Base-by-base conservation (phyloP, 2,888 invertebrate species). In the Papilio demoleus region DNA sequence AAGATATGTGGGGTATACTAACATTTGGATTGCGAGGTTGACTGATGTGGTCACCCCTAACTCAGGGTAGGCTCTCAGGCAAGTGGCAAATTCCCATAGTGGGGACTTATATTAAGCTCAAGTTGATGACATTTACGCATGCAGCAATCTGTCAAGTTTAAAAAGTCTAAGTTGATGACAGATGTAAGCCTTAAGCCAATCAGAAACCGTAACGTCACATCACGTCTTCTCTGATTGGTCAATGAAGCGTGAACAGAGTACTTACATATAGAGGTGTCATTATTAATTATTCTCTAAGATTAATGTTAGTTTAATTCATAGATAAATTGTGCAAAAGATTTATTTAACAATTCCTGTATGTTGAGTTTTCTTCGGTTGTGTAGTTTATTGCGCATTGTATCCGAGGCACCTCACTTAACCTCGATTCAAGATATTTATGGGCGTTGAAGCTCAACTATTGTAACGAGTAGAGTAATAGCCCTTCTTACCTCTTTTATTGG, bases 371-470 rank as follows among this genome's bases (percentile, higher is more conserved):
- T 45, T 45, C 31, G 22, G n/a, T 14, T 8, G 59, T 56, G 19
- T 36, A 70, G 36, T 66, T 70, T 65, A 69, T 56, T 59, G 61
- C 65, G 64, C 36, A 53, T 45, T 65, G 69, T 65, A 69, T 61
- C 56, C 65, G 34, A 53, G 69, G 53, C 61, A 65, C 62, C 65
- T 70, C 65, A 70, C 65, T 70, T 65, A 70, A 65, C 65, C 69
- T 56, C 69, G 61, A 65, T 70, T 70, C 69, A 19, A 70, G 65
- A 62, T 65, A 70, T 70, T 70, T 70, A 70, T 65, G 65, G 56
- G 56, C 36, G 56, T 65, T 65, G 34, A 65, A 70, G 69, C 38
- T 58, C 65, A 70, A 70, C 61, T 70, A 70, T 65, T 65, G 69
- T 65, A 65, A 65, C 65, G 69, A 38, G 45, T 42, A 65, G 65